Evolutionary conservation across 2,888 invertebrate genomes (phyloP), one percentile per base, ranked within the genome.

Genomic region (Tortrix viridana): DNA sequence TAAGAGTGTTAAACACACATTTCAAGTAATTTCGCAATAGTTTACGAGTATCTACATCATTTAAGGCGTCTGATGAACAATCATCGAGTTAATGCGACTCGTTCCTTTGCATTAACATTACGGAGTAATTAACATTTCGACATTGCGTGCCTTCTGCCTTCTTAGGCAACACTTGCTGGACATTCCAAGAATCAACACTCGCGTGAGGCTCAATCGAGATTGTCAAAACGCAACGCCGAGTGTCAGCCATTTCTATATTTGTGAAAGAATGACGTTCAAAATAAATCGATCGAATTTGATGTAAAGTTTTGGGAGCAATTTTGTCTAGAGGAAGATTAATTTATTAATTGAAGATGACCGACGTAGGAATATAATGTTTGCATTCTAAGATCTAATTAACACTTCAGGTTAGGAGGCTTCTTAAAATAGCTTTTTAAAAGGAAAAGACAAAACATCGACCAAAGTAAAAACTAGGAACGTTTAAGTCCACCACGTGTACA

Each of bases 221-320:
- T 43, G 63, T 58, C 57, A 50, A 63, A 63, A 58, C 63, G 63
- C 57, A 63, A 63, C 41, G 50, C 57, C 14, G 32, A 57, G 52
- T 41, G 57, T 53, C 41, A 56, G 23, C 23, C 9, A 62, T 46
- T 38, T 23, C 41, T 22, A 49, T 56, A 56, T 37, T 56, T 23
- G n/a, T 52, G 9, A 49, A 37, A 61, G 44, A 46, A 14, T 32
- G 26, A 44, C 43, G 22, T 22, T 49, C 9, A 44, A 49, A 41
- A 22, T 19, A 2, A 18, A n/a, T 47, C 20, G n/a, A n/a, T 23
- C 20, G 22, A 12, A 2, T 47, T 22, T 5, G n/a, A 22, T n/a
- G 22, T 4, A 16, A 41, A 41, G n/a, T n/a, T n/a, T n/a, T 41
- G 6, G n/a, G 6, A n/a, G n/a, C n/a, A n/a, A n/a, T n/a, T n/a